phyloP scores from a whole-genome alignment of 1,140 invertebrate genomes.

The Phthorimaea operculella region DNA sequence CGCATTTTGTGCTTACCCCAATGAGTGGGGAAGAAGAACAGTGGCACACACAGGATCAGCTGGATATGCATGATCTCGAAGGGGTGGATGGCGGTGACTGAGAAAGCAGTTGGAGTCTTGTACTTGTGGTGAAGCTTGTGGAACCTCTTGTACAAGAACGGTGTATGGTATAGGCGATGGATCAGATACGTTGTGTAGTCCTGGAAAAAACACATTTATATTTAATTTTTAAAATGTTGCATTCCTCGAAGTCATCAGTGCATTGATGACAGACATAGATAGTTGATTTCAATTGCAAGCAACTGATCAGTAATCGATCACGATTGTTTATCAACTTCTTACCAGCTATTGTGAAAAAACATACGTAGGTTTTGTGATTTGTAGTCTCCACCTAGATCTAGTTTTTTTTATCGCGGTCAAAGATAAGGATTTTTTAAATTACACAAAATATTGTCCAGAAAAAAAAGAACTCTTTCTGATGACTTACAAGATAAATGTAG shows the following conservation, averaged over 20 bases:
- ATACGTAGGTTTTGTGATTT: too few relatives aligned
- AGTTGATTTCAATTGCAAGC: too few relatives aligned
- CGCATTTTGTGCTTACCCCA: conserved; percentile 69
- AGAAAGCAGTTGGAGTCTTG: conserved; percentile 80
- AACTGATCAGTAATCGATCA: too few relatives aligned
- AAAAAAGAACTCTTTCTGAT: neutral
- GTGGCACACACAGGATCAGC: conserved; percentile 64
- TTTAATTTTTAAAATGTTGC: too few relatives aligned
- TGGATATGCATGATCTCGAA: conserved; percentile 74
- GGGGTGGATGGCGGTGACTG: conserved; percentile 79
- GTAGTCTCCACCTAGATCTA: too few relatives aligned
- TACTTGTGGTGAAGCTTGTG: conserved; percentile 82
- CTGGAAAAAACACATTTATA: conserved; percentile 59
- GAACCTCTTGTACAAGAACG: conserved; percentile 76
- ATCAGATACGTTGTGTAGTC: conserved; percentile 77
- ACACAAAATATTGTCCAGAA: too few relatives aligned
- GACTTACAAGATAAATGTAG: conserved; percentile 72
- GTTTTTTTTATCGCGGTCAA: too few relatives aligned
- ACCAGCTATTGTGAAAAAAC: too few relatives aligned
- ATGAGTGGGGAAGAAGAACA: conserved; percentile 72
- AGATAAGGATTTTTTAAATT: too few relatives aligned
- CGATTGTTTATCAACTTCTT: too few relatives aligned
- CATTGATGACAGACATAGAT: too few relatives aligned
- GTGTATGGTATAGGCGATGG: conserved; percentile 76
- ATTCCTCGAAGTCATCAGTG: too few relatives aligned